Evolutionary conservation across 2,888 invertebrate genomes (phyloP).

Genomic region (Euproctis similis): DNA sequence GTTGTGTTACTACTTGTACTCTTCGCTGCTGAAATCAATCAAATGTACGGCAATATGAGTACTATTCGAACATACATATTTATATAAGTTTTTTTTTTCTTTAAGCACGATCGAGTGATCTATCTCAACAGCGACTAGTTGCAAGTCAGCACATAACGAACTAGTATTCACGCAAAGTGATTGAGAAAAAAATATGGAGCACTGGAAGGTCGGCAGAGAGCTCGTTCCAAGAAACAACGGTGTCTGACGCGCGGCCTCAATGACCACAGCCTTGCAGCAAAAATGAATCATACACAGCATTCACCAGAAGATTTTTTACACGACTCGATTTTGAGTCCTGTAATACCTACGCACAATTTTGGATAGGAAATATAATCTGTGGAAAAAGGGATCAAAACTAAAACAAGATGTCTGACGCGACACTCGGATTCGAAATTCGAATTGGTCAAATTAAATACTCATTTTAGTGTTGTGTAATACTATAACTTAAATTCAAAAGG

Average conservation of each 20-base stretch:
- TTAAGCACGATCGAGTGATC: conserved; percentile 41
- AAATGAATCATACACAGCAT: conserved; percentile 26
- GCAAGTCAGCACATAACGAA: conserved; percentile 48
- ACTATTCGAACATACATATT: conserved; percentile 25
- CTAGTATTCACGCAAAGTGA: conserved; percentile 51
- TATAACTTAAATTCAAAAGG: no score
- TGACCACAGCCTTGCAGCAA: conserved; percentile 29
- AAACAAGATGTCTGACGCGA: no score
- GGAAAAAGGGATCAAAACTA: no score
- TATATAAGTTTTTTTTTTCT: no score
- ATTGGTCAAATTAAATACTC: no score
- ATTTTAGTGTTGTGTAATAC: no score
- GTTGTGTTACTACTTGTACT: conserved; percentile 71
- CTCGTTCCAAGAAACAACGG: conserved; percentile 58
- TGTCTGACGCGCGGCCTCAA: conserved; percentile 41
- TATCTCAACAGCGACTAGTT: conserved; percentile 70
- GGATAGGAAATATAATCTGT: no score
- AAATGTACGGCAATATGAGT: conserved; percentile 45
- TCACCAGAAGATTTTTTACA: no score
- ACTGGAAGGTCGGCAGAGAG: conserved; percentile 52
- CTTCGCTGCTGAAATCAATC: conserved; percentile 73
- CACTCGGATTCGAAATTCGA: no score
- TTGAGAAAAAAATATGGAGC: conserved; percentile 47
- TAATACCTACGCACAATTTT: no score
- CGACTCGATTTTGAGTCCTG: conserved; percentile 26